Base-by-base conservation (phyloP, 2,797 vertebrate species). In the Salmo trutta region DNA sequence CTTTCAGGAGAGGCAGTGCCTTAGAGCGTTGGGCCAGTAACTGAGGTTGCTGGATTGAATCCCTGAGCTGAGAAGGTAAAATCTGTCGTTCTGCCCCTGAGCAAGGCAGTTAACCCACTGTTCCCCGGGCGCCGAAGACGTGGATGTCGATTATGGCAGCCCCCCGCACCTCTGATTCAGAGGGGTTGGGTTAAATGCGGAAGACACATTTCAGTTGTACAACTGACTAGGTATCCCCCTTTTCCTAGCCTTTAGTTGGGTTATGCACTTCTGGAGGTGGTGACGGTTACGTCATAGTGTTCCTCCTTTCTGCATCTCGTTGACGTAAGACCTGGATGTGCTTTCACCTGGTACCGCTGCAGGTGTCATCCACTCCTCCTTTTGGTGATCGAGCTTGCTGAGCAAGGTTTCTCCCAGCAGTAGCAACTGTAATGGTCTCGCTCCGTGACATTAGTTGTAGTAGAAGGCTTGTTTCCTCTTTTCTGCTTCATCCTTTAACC, bases 401-500 rank as follows among this genome's bases (percentile, higher is more conserved):
- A 75, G 73, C 12, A 64, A 7, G 7, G 19, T n/a, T n/a, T n/a
- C 59, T n/a, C 59, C 59, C n/a, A n/a, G 59, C 8, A 47, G 41
- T 47, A 47, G 41, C 8, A 47, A 47, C 21, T 24, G 5, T 21
- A 64, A n/a, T n/a, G 21, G n/a, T n/a, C 59, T n/a, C 8, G 2
- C 41, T 0, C 41, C 8, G 10, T 47, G 59, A 24, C 8, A 21
- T 64, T n/a, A n/a, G 59, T 64, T 64, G 21, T 27, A 77, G 54
- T 81, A 81, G 33, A 69, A 17, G 21, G 65, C 71, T 54, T 81
- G 75, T 71, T 70, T 74, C 21, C 29, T 71, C 52, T 80, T 83
- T 24, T 75, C 68, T 1, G 14, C 21, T 5, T 21, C 52, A 36
- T 77, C 71, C 31, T 71, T 75, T 17, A 17, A 29, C 47, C n/a